phyloP scores from a whole-genome alignment of 2,888 invertebrate species.

The Rhagonycha fulva region DNA sequence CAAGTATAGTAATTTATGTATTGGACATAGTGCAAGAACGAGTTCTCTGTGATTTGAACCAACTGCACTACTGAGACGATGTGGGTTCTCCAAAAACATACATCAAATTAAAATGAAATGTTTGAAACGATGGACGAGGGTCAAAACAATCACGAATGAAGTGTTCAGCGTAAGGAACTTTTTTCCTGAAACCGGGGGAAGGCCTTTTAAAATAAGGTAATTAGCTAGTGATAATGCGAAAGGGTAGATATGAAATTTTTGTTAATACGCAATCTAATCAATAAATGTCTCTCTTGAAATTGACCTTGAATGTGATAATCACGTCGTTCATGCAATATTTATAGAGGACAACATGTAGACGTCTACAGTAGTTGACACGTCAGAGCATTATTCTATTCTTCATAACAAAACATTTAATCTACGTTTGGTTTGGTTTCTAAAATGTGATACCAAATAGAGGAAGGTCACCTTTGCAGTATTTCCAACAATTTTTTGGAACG shows the following conservation, averaged over 20 bases:
- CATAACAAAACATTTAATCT: slow-evolving; percentile 13
- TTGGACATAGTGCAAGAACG: no score
- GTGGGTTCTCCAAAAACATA: no score
- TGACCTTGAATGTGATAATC: slow-evolving; percentile 23
- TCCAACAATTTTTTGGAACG: background rate
- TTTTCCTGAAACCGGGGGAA: background rate
- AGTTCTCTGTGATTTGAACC: no score
- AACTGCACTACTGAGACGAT: no score
- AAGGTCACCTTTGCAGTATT: slow-evolving; percentile 13
- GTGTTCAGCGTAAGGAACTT: background rate
- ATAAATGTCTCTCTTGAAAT: slow-evolving; percentile 12
- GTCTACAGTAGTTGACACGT: slow-evolving; percentile 16
- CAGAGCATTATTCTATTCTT: slow-evolving; percentile 17
- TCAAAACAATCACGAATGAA: no score
- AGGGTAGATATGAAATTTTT: background rate
- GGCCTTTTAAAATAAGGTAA: background rate
- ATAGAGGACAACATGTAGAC: slow-evolving; percentile 24
- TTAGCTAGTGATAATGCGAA: background rate
- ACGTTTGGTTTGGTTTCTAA: background rate
- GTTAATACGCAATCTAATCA: slow-evolving; percentile 14
- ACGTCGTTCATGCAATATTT: slow-evolving; percentile 22
- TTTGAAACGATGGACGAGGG: no score
- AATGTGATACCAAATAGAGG: background rate
- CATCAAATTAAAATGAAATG: no score
- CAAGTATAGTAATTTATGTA: no score